Evolutionary conservation across 1,140 invertebrate species (phyloP).

Genomic region (Forficula auricularia): DNA sequence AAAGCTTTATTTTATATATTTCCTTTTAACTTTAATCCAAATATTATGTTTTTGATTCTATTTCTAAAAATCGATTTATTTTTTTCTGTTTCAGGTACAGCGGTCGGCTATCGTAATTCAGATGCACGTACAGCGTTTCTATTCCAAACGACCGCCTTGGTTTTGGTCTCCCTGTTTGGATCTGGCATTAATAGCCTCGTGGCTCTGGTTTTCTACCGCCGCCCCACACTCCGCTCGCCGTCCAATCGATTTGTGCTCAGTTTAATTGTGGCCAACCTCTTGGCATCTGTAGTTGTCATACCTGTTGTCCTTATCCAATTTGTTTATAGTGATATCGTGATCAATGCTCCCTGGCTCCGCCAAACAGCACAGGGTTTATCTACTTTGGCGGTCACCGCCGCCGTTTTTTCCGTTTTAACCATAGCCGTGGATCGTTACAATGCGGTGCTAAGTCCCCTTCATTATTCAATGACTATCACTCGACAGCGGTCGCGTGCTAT

Average conservation of each 20-base stretch:
- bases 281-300: slow-evolving; percentile 30
- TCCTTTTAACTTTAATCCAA: no score
- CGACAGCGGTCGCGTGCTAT: slow-evolving; percentile 26
- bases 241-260: slow-evolving; percentile 39
- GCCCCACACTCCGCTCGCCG: slow-evolving; percentile 29
- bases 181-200: slow-evolving; percentile 30
- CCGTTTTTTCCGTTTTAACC: slow-evolving; percentile 32
- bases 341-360: slow-evolving; percentile 21
- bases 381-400: slow-evolving; percentile 28
- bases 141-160: slow-evolving; percentile 12
- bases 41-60: no score
- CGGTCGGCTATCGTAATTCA: not conserved
- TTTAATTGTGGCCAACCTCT: slow-evolving; percentile 33
- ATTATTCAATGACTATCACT: slow-evolving; percentile 33
- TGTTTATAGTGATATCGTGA: slow-evolving; percentile 18
- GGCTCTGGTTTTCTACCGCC: slow-evolving; percentile 31
- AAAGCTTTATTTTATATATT: no score
- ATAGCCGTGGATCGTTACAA: slow-evolving; percentile 35
- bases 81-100: slow-evolving; percentile 1
- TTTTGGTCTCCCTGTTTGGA: slow-evolving; percentile 22
- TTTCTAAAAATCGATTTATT: no score
- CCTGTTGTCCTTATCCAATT: slow-evolving; percentile 29
- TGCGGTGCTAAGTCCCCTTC: slow-evolving; percentile 35
- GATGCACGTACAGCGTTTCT: not conserved
- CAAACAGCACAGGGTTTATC: slow-evolving; percentile 25